Evolutionary conservation across 2,888 invertebrate species (phyloP), one percentile per base, ranked within the genome.

Genomic region (Oligia latruncula): DNA sequence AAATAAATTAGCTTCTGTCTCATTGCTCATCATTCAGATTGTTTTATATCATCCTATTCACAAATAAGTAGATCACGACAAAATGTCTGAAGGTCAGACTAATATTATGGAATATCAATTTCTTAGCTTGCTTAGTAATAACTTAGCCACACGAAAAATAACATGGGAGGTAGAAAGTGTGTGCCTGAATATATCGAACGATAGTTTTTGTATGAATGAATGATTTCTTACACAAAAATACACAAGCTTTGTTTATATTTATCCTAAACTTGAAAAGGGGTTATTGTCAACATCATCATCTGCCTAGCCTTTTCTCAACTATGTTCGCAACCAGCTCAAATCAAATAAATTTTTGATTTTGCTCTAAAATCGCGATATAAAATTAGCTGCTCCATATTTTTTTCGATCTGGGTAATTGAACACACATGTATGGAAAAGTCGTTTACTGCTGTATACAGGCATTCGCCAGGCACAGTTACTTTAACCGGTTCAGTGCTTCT

Each of bases 11-110:
- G 58, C 55, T 55, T 68, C 43, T 43, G 15, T 77, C 64, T 15
- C 78, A 62, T 83, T 40, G 46, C 49, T 68, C 79, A 68, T 83
- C 55, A 78, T 64, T 81, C 40, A 64, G 79, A 68, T 68, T 68
- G 55, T 55, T 80, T 78, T 55, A 78, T 78, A 29, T 58, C 15
- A 58, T 68, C 17, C 13, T 29, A 52, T 83, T 62, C 60, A 64
- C 46, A 68, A 81, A 64, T 83, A 81, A 68, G 58, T 52, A 15
- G 35, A 66, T 62, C 65, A 46, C 43, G 83, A 73, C 52, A 71
- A 83, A 81, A 64, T 74, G 62, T 85, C 71, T 83, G 71, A 75
- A 85, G 82, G 76, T n/a, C 81, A 81, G 15, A 65, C 58, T 17
- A 11, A 85, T 74, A 74, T 67, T 71, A 81, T 62, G 58, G 65